These are phyloP conservation scores for Parus major DNA, from an alignment of 2,113 vertebrate species.

Conservation along the genomic window DNA sequence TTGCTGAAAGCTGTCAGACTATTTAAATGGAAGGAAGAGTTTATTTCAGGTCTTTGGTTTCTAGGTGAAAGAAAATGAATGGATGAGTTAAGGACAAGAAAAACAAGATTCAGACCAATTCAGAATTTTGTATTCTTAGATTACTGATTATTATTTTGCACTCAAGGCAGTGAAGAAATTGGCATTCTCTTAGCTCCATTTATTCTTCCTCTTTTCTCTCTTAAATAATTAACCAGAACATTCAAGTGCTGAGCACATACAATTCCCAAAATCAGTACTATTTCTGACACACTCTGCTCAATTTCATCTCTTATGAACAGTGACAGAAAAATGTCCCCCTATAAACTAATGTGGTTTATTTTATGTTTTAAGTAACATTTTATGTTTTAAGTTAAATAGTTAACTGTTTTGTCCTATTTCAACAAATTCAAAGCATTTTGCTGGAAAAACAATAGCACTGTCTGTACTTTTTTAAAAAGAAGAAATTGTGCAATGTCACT, in stretches of 20 bases:
- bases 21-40: background rate
- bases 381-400: background rate
- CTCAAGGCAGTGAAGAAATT: background rate
- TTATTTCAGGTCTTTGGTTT: background rate
- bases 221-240: background rate
- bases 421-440: background rate
- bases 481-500: background rate
- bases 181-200: background rate
- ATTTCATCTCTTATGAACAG: background rate
- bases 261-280: background rate
- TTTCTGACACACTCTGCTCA: background rate
- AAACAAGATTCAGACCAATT: background rate
- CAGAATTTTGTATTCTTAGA: background rate
- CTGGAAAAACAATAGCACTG: background rate
- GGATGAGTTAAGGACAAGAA: background rate
- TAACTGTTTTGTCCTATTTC: background rate
- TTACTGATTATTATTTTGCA: background rate
- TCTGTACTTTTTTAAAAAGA: background rate
- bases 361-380: background rate
- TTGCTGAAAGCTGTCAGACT: background rate
- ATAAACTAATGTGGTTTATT: background rate
- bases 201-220: background rate
- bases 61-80: background rate
- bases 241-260: background rate
- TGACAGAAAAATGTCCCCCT: background rate